Percentiles rank a stretch among this genome's conserved stretches.
Conservation (phyloP, 2,888 invertebrate species). For the Drosophila peninsularis region DNA sequence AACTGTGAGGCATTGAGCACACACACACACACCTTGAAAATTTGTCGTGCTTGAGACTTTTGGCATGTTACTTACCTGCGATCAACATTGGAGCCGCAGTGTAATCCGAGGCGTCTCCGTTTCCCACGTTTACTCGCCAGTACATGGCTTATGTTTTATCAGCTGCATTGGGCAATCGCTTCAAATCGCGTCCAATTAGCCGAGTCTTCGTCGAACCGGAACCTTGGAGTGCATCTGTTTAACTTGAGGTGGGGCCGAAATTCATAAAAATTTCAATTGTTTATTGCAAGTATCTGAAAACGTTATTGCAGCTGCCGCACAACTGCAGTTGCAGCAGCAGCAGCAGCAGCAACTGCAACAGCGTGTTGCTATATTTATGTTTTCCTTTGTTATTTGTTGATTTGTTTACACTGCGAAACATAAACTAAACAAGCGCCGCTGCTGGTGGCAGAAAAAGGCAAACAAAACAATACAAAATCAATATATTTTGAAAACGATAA, state of each 20-base stretch:
- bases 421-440: conserved; percentile 69
- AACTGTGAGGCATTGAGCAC: conserved; percentile 40
- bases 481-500: conserved; percentile 1
- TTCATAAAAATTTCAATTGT: conserved; percentile 46
- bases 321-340: conserved; percentile 17
- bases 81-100: conserved; percentile 14
- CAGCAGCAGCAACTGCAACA: conserved; percentile 26
- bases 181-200: conserved; percentile 54
- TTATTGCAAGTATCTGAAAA: conserved; percentile 46
- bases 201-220: conserved; percentile 11
- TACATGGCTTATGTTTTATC: conserved; percentile 36
- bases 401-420: conserved; percentile 71
- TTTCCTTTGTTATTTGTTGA: conserved; percentile 51
- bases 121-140: conserved; percentile 60
- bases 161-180: conserved; percentile 49
- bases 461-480: conserved; percentile 8
- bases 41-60: conserved; percentile 54
- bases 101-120: conserved; percentile 76
- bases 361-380: conserved; percentile 52
- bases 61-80: conserved; percentile 45
- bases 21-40: conserved; percentile 60
- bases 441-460: conserved; percentile 54
- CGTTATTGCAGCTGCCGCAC: conserved; percentile 27
- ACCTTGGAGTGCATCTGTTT: conserved; percentile 39
- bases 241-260: conserved; percentile 40